Evolutionary conservation across 1,140 invertebrate genomes (phyloP).

Genomic region (Marisa cornuarietis): DNA sequence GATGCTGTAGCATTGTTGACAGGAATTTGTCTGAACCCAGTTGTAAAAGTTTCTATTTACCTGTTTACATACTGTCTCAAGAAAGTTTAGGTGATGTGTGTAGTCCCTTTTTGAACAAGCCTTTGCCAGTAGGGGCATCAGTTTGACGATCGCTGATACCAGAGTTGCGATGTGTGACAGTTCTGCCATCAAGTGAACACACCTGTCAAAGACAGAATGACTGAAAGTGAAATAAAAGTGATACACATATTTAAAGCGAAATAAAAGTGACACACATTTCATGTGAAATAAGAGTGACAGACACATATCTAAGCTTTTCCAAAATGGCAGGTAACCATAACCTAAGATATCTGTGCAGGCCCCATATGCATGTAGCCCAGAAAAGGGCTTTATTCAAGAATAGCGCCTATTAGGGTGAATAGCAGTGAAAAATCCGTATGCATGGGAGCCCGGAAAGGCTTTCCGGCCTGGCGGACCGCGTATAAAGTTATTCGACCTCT

Average conservation of each 20-base stretch:
- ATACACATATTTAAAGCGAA: background rate
- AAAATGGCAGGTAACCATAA: too few species aligned
- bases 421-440: too few species aligned
- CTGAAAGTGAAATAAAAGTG: background rate
- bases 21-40: background rate
- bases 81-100: constrained; percentile 68
- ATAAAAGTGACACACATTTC: background rate
- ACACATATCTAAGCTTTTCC: background rate
- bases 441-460: too few species aligned
- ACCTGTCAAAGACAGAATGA: constrained; percentile 59
- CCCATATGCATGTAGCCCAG: too few species aligned
- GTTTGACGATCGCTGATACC: constrained; percentile 43
- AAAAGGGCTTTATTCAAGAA: too few species aligned
- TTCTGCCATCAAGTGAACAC: constrained; percentile 68
- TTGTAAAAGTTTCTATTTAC: constrained; percentile 31
- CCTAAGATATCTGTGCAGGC: too few species aligned
- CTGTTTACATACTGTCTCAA: constrained; percentile 71
- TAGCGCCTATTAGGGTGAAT: too few species aligned
- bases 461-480: too few species aligned
- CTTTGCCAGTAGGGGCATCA: constrained; percentile 64
- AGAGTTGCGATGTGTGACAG: constrained; percentile 63
- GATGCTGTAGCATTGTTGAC: too few species aligned
- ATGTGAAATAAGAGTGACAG: background rate
- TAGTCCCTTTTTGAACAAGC: constrained; percentile 67
- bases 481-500: too few species aligned